These are phyloP conservation scores for Acanthococcus lagerstroemiae DNA, from an alignment of 2,888 invertebrate species.

Conservation along the genomic window DNA sequence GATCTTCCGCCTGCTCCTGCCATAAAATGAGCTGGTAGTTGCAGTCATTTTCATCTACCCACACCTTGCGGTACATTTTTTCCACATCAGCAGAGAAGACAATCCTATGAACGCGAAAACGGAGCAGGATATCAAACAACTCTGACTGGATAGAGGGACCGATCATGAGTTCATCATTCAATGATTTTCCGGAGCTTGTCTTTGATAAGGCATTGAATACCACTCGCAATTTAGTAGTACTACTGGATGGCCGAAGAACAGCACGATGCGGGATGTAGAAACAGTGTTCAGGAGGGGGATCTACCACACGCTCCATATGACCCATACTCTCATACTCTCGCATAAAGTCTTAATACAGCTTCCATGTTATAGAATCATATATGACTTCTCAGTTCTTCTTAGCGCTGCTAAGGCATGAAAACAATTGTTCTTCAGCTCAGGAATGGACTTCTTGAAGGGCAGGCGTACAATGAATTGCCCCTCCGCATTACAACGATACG, in stretches of 20 bases:
- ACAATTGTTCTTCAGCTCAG: too few species aligned
- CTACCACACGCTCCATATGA: not conserved
- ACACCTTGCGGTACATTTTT: not conserved
- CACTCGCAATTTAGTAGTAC: not conserved
- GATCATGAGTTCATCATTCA: not conserved
- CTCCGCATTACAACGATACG: not conserved
- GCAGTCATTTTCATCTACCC: not conserved
- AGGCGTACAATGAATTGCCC: not conserved
- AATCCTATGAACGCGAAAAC: not conserved
- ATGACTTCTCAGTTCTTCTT: too few species aligned
- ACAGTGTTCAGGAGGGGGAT: not conserved
- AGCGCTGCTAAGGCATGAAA: too few species aligned
- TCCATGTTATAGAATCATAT: too few species aligned
- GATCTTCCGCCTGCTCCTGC: not conserved
- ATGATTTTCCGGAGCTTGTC: not conserved
- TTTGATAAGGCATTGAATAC: not conserved
- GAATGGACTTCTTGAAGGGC: not conserved
- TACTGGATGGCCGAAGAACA: not conserved
- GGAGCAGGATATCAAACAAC: not conserved
- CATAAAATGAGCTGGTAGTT: not conserved
- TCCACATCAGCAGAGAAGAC: not conserved
- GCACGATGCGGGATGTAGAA: not conserved
- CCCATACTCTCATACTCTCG: not conserved
- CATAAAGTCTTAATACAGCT: not conserved
- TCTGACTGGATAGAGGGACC: not conserved